A percentile compares a stretch with the other conserved stretches of the same genome.
Evolutionary conservation across 2,113 vertebrate genomes (phyloP).

Genomic region (Heptranchias perlo): DNA sequence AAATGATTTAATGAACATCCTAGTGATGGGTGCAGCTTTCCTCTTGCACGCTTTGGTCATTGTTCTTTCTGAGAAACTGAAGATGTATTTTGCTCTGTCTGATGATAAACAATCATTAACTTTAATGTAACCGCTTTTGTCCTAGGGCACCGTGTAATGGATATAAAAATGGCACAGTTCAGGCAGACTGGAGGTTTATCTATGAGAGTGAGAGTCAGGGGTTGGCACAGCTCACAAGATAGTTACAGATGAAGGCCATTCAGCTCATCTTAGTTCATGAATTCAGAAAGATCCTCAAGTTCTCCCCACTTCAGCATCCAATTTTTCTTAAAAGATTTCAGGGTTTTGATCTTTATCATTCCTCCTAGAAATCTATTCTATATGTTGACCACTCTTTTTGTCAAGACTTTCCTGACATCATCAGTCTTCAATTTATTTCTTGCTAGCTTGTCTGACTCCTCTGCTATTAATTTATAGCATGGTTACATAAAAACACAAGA

Average conservation of each 20-base stretch:
- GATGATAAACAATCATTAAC: neutral
- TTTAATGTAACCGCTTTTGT: neutral
- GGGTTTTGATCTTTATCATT: neutral
- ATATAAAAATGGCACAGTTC: neutral
- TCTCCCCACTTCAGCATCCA: neutral
- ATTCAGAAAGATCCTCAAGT: neutral
- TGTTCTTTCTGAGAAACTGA: neutral
- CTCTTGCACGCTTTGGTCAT: too few species aligned
- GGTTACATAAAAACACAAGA: too few species aligned
- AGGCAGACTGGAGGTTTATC: neutral
- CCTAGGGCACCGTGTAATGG: neutral
- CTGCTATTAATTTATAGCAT: too few species aligned
- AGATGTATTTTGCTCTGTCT: neutral
- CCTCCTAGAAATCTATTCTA: neutral
- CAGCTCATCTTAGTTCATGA: neutral
- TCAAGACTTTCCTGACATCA: neutral
- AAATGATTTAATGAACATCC: neutral
- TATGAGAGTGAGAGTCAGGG: neutral
- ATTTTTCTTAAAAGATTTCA: neutral
- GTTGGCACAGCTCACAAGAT: neutral
- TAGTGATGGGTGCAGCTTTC: neutral
- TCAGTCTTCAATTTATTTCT: neutral
- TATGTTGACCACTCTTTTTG: neutral
- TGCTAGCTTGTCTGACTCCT: too few species aligned
- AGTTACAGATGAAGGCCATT: neutral